Conservation (phyloP, 2,888 invertebrate genomes). For the Tenodera sinensis region DNA sequence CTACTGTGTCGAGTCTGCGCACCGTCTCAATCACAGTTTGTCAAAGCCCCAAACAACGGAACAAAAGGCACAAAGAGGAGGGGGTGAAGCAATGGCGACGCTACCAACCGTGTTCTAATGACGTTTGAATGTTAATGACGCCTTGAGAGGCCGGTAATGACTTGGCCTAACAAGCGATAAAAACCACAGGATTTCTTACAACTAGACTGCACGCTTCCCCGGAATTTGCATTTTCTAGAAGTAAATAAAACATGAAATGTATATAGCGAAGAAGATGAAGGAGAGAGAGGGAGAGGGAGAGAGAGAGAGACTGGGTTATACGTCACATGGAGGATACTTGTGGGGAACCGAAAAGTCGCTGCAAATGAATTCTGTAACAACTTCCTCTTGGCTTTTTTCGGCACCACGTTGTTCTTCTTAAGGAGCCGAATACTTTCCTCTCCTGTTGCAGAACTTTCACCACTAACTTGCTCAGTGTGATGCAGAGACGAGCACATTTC, state of each 20-base stretch:
- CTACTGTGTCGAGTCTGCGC: background rate
- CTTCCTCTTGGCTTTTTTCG: background rate
- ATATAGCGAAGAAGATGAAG: background rate
- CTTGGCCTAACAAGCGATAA: constrained; percentile 25
- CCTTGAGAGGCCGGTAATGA: constrained; percentile 32
- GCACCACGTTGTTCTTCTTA: background rate
- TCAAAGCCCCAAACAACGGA: constrained; percentile 7
- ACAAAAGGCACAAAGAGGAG: constrained; percentile 15
- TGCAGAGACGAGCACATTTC: too few species aligned
- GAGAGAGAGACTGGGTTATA: background rate
- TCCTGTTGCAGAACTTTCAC: background rate
- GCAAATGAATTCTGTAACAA: background rate
- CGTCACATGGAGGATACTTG: background rate
- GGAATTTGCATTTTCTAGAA: constrained; percentile 15
- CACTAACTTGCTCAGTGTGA: background rate
- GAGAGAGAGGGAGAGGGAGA: too few species aligned
- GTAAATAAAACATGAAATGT: constrained; percentile 13
- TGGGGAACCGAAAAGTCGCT: background rate
- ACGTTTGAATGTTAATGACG: constrained; percentile 35
- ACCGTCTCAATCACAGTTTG: constrained; percentile 6
- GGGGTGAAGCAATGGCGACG: constrained; percentile 20
- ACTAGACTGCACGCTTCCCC: background rate
- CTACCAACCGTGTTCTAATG: constrained; percentile 32
- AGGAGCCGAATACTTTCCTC: background rate
- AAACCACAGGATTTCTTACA: constrained; percentile 11